Evolutionary conservation across 2,113 vertebrate genomes (phyloP).

Genomic region (Rhynchopsitta pachyrhyncha): DNA sequence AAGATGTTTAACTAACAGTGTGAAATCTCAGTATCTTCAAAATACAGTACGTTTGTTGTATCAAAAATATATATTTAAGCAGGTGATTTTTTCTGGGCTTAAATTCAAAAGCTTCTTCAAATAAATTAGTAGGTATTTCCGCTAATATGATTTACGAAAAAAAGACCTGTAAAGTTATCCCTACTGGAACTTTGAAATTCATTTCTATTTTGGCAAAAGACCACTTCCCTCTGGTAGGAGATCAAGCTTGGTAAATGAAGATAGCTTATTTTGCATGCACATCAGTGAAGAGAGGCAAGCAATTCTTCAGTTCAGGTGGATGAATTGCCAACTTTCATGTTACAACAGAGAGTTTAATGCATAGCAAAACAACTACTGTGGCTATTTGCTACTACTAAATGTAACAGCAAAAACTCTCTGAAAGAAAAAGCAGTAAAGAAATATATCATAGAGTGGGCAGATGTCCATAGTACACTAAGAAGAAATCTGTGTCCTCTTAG

Average conservation of each 20-base stretch:
- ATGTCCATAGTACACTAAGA: background rate
- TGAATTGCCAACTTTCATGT: conserved; percentile 38
- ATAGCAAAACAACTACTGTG: conserved; percentile 20
- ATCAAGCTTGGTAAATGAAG: background rate
- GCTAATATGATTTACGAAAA: background rate
- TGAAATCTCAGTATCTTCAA: background rate
- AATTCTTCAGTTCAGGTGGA: background rate
- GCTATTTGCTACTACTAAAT: background rate
- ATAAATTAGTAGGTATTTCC: background rate
- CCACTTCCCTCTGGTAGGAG: background rate
- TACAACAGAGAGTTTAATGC: conserved; percentile 50
- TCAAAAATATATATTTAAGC: background rate
- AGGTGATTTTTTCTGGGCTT: conserved; percentile 27
- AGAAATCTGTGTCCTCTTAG: background rate
- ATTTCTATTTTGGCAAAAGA: conserved; percentile 15
- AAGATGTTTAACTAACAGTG: background rate
- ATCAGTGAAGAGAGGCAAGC: conserved; percentile 6
- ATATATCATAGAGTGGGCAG: background rate
- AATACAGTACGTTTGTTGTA: background rate
- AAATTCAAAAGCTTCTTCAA: background rate
- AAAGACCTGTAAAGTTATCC: background rate
- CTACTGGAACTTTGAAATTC: background rate
- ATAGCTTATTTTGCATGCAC: background rate
- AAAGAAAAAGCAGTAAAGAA: background rate
- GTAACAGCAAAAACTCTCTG: background rate